Conservation (phyloP, 2,797 vertebrate species). For the Bovichtus diacanthus region DNA sequence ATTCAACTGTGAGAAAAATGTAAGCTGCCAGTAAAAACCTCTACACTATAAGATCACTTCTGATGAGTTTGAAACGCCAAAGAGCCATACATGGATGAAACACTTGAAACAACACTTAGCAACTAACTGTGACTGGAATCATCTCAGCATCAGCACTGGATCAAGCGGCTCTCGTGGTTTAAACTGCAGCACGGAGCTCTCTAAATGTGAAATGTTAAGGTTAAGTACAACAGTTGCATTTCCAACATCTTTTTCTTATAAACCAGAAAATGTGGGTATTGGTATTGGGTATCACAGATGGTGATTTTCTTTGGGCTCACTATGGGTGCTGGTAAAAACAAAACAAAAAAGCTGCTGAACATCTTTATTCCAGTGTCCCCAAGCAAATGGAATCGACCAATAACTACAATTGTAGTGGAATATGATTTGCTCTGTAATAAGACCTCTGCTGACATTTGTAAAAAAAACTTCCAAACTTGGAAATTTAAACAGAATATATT, state of each 20-base stretch:
- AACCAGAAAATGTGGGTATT: not conserved
- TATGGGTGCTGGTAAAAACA: not conserved
- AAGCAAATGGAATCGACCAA: not conserved
- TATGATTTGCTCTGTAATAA: not conserved
- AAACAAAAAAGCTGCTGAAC: not conserved
- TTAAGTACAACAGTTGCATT: not conserved
- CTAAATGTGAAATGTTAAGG: not conserved
- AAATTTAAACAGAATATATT: constrained; percentile 19
- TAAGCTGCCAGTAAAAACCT: not conserved
- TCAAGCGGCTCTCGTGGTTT: not conserved
- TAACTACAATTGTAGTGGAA: not conserved
- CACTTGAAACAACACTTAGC: not conserved
- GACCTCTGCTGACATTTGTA: not conserved
- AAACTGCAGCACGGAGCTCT: not conserved
- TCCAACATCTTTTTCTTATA: not conserved
- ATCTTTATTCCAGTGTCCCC: not conserved
- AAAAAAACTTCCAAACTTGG: constrained; percentile 47
- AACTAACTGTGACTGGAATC: not conserved
- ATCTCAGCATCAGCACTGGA: not conserved
- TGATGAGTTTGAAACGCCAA: not conserved
- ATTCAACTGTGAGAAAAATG: not conserved
- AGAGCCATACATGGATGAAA: not conserved
- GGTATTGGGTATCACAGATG: not conserved
- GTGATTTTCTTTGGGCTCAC: not conserved
- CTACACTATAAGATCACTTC: not conserved